Evolutionary conservation across 2,888 invertebrate species (phyloP).

Genomic region (Drosophila percnosoma): DNA sequence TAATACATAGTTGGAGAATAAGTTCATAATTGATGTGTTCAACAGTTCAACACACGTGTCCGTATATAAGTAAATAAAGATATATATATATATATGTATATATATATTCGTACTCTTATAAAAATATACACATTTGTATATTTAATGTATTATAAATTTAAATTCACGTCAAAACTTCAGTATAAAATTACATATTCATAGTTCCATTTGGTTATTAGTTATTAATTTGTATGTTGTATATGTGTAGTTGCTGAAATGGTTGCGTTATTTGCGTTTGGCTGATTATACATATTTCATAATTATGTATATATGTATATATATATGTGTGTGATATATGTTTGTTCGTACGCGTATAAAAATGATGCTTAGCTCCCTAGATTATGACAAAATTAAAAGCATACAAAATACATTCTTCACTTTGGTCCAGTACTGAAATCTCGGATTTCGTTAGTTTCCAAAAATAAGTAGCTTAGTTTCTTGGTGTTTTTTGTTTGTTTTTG

Average conservation of each 20-base stretch:
- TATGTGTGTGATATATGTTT: slow-evolving; percentile 13
- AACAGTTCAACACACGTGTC: background rate
- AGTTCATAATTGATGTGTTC: background rate
- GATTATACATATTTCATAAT: slow-evolving; percentile 11
- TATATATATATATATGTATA: background rate
- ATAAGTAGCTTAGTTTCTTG: slow-evolving; percentile 41
- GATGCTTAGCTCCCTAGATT: slow-evolving; percentile 42
- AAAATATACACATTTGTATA: slow-evolving; percentile 34
- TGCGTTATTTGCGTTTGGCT: slow-evolving; percentile 54
- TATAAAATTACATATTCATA: slow-evolving; percentile 52
- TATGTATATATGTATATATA: slow-evolving; percentile 21
- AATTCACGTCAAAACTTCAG: slow-evolving; percentile 57
- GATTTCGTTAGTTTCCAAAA: slow-evolving; percentile 74
- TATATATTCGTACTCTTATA: background rate
- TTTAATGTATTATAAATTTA: slow-evolving; percentile 35
- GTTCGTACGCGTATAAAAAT: slow-evolving; percentile 34
- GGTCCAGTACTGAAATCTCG: slow-evolving; percentile 79
- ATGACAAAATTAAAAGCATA: slow-evolving; percentile 65
- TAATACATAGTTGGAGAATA: slow-evolving; percentile 11
- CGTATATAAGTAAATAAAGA: background rate
- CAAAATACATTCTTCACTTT: slow-evolving; percentile 75
- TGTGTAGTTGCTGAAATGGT: slow-evolving; percentile 38
- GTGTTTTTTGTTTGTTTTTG: slow-evolving; percentile 3
- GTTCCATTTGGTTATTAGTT: slow-evolving; percentile 54
- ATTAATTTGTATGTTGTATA: slow-evolving; percentile 12